These are phyloP conservation scores for Formica aserva DNA, from an alignment of 2,888 invertebrate genomes.

Conservation along the genomic window DNA sequence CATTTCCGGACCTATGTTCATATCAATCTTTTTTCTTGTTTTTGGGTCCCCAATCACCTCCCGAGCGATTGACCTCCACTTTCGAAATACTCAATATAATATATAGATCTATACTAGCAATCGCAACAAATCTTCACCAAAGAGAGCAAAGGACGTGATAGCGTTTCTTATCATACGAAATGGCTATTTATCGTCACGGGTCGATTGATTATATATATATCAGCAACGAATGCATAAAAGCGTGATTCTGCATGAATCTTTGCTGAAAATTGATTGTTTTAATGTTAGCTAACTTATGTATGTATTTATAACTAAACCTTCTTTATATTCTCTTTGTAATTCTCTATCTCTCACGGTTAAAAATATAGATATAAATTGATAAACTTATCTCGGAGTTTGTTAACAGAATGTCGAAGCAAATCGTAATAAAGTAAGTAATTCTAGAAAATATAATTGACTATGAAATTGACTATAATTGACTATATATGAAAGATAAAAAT, in stretches of 20 bases:
- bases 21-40: too few species aligned
- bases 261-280: neutral
- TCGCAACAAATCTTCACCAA: neutral
- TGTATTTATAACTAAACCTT: neutral
- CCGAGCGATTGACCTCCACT: too few species aligned
- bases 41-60: too few species aligned
- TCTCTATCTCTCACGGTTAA: neutral
- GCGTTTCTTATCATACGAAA: neutral
- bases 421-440: neutral
- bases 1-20: too few species aligned
- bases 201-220: neutral
- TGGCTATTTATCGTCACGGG: neutral
- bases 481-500: neutral
- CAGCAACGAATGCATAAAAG: neutral
- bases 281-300: neutral
- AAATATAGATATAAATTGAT: neutral
- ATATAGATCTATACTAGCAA: too few species aligned
- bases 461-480: neutral
- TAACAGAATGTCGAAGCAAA: neutral
- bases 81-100: too few species aligned
- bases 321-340: neutral
- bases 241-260: neutral
- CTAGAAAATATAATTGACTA: neutral
- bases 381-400: neutral
- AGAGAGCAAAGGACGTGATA: slow-evolving; percentile 19